A percentile compares a stretch with the other conserved stretches of the same genome.
These are phyloP conservation scores for Oxyscelio sp. DNA, from an alignment of 2,888 invertebrate species.

Conservation along the genomic window DNA sequence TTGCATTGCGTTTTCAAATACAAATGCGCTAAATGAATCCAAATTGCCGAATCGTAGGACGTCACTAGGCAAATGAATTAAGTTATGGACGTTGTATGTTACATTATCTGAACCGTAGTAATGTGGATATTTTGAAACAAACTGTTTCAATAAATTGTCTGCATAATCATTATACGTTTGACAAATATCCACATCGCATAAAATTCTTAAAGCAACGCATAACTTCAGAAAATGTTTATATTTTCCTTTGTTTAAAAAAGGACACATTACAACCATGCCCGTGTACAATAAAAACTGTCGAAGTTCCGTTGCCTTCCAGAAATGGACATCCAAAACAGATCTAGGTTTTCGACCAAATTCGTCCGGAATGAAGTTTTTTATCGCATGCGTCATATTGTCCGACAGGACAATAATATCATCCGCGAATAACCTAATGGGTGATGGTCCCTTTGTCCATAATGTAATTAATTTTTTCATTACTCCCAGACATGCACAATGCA, in stretches of 20 bases:
- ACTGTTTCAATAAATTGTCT: constrained; percentile 34
- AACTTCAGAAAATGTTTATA: constrained; percentile 75
- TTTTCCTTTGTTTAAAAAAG: neutral
- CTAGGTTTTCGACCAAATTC: constrained; percentile 23
- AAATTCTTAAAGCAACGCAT: constrained; percentile 66
- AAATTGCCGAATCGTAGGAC: constrained; percentile 27
- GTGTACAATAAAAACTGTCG: constrained; percentile 3
- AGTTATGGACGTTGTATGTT: constrained; percentile 79
- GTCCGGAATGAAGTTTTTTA: constrained; percentile 9
- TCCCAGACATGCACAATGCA: no score
- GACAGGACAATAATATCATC: neutral
- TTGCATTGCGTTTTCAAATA: no score
- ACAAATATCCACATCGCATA: constrained; percentile 17
- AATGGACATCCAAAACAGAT: constrained; percentile 21
- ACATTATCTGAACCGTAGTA: constrained; percentile 74
- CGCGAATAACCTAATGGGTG: neutral
- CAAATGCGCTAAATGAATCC: constrained; percentile 33
- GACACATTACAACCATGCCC: neutral
- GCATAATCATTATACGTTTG: constrained; percentile 17
- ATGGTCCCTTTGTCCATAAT: neutral
- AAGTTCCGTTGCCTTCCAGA: constrained; percentile 78
- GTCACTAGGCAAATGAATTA: constrained; percentile 76
- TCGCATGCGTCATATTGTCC: neutral
- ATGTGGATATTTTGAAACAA: constrained; percentile 29
- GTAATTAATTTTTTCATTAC: constrained; percentile 13